A percentile compares a stretch with the other conserved stretches of the same genome.
Conservation (phyloP, 2,113 vertebrate species). For the Zosterops lateralis region DNA sequence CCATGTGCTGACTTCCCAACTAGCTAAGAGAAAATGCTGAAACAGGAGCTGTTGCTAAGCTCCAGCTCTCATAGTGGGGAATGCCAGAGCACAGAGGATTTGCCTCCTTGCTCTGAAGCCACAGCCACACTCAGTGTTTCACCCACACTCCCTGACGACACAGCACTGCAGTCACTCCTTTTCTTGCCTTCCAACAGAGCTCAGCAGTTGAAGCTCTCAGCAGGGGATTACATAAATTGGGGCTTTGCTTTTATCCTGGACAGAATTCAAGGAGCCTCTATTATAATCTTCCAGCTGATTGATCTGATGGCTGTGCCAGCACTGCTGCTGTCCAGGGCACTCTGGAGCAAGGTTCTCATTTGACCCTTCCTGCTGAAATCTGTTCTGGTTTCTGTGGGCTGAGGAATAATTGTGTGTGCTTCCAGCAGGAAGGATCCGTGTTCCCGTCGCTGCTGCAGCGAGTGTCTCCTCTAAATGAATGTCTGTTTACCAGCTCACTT, state of each 20-base stretch:
- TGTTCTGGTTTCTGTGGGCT: neutral
- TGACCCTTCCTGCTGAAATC: neutral
- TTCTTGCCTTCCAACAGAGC: neutral
- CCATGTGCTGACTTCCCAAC: neutral
- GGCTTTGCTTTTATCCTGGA: neutral
- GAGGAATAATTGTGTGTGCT: neutral
- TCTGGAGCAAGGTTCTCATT: neutral
- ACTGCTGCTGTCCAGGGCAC: neutral
- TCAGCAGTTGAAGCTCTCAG: neutral
- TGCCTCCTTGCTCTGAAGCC: neutral
- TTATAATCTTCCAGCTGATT: conserved; percentile 4
- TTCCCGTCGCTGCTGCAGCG: neutral
- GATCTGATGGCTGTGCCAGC: neutral
- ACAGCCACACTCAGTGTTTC: neutral
- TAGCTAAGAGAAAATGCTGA: neutral
- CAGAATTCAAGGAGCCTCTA: neutral
- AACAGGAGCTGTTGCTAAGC: neutral
- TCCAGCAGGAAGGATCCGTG: neutral
- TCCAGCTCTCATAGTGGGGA: neutral
- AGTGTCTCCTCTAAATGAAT: neutral
- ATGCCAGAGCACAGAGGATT: neutral
- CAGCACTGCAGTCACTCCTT: neutral
- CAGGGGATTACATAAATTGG: neutral
- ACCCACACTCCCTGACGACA: neutral
- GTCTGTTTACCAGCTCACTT: neutral